These are phyloP conservation scores for Lethenteron reissneri DNA, from an alignment of 2,113 vertebrate species.

Conservation along the genomic window DNA sequence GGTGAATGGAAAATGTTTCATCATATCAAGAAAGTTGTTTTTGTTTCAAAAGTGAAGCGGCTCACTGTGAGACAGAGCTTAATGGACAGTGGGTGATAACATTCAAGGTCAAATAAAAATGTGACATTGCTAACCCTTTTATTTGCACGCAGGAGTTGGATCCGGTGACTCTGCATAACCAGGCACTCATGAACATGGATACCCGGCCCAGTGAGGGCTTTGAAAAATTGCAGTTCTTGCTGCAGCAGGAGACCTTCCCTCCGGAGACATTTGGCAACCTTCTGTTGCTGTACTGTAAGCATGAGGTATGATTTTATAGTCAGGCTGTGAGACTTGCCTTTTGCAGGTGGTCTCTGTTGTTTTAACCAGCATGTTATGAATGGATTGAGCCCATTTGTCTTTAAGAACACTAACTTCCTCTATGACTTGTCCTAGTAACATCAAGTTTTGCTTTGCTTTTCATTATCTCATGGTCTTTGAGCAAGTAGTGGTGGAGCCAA, in stretches of 20 bases:
- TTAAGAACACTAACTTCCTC: background rate
- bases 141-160: conserved; percentile 38
- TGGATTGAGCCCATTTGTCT: background rate
- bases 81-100: too few relatives aligned
- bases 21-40: too few relatives aligned
- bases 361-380: background rate
- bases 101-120: too few relatives aligned
- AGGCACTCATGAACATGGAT: conserved; percentile 83
- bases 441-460: background rate
- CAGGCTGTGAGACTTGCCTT: background rate
- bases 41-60: too few relatives aligned
- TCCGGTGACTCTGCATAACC: conserved; percentile 77
- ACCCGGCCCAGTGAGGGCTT: conserved; percentile 61
- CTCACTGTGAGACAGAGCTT: too few relatives aligned
- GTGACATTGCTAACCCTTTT: too few relatives aligned
- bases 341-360: conserved; percentile 1
- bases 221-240: conserved; percentile 70
- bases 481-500: too few relatives aligned
- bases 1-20: too few relatives aligned
- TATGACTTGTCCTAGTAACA: background rate
- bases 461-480: background rate
- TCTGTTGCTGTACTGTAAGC: conserved; percentile 64
- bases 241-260: conserved; percentile 68
- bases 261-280: conserved; percentile 83
- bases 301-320: conserved; percentile 23